Base-by-base conservation (phyloP, 2,113 vertebrate species). In the Baryphthengus martii region DNA sequence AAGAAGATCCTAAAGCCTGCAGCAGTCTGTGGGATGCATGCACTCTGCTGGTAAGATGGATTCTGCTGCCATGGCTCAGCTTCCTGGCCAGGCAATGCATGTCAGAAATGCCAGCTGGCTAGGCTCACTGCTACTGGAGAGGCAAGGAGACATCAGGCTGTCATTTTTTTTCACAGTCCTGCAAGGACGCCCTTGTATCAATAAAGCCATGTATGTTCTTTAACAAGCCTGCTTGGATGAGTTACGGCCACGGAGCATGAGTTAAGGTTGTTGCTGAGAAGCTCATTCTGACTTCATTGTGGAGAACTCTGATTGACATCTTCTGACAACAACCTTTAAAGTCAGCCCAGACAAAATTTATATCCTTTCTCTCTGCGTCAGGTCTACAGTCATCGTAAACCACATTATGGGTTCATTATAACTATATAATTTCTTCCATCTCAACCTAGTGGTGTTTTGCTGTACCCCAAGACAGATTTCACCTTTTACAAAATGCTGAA, bases 1-100 rank as follows among this genome's bases (percentile, higher is more conserved):
- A 86, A 77, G 31, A 89, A 86, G 82, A 28, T 26, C 17, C 23
- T 39, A 71, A 58, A n/a, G 5, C 3, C 17, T 62, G 21, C 14
- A 66, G 45, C 13, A 70, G 3, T 1, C 2, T 1, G 2, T 1
- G 3, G 53, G 26, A 15, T 26, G 26, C n/a, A 39, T 0, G 0
- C 19, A 80, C 62, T 17, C 24, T 88, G 31, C 28, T 50, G n/a
- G 45, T 45, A 49, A 3, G 39, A 77, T 2, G 2, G 49, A 37
- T 61, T 68, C 79, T 90, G 59, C 31, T 44, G 21, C 37, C 11
- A 29, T 16, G 45, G 31, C 5, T 35, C 16, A 78, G 33, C 21
- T 23, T 58, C 29, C 37, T 0, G 1, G 25, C 25, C 45, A 77
- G 45, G n/a, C 20, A 74, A 14, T 2, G 28, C 25, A 66, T 40